These are phyloP conservation scores for Micrastur ruficollis DNA, from an alignment of 2,797 vertebrate species.

Conservation along the genomic window DNA sequence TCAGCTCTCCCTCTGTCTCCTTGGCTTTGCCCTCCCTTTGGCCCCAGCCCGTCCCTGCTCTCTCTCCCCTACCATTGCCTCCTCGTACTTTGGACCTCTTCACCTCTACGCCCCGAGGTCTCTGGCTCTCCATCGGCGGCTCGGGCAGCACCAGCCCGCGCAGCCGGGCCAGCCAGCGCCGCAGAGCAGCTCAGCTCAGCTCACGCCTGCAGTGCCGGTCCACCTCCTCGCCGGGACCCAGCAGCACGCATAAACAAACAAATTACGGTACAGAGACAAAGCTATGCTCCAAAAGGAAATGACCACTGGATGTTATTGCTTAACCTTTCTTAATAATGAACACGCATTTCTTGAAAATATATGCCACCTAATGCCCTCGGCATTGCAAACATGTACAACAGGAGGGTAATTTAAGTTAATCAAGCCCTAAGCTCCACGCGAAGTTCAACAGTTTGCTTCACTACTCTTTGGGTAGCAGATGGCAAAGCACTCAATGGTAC, in stretches of 20 bases:
- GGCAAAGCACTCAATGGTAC: neutral
- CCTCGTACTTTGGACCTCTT: constrained; percentile 26
- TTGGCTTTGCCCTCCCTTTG: neutral
- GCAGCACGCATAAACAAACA: neutral
- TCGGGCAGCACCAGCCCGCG: neutral
- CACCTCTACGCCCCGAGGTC: neutral
- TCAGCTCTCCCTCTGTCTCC: neutral
- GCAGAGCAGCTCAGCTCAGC: neutral
- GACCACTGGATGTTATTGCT: constrained; percentile 35
- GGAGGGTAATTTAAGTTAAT: constrained; percentile 22
- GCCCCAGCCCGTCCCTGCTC: neutral
- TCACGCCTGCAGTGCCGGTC: neutral
- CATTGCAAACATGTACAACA: constrained; percentile 5
- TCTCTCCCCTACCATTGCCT: constrained; percentile 26
- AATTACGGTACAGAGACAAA: neutral
- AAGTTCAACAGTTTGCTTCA: neutral
- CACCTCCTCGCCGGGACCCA: neutral
- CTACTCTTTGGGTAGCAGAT: neutral
- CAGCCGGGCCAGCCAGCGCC: neutral
- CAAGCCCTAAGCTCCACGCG: neutral
- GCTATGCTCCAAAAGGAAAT: constrained; percentile 36
- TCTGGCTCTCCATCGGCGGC: neutral
- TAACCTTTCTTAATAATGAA: constrained; percentile 22
- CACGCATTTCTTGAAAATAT: constrained; percentile 13
- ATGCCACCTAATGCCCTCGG: constrained; percentile 11